A percentile compares a stretch with the other conserved stretches of the same genome.
Evolutionary conservation across 2,888 invertebrate genomes (phyloP).

Genomic region (Orthosia cruda): DNA sequence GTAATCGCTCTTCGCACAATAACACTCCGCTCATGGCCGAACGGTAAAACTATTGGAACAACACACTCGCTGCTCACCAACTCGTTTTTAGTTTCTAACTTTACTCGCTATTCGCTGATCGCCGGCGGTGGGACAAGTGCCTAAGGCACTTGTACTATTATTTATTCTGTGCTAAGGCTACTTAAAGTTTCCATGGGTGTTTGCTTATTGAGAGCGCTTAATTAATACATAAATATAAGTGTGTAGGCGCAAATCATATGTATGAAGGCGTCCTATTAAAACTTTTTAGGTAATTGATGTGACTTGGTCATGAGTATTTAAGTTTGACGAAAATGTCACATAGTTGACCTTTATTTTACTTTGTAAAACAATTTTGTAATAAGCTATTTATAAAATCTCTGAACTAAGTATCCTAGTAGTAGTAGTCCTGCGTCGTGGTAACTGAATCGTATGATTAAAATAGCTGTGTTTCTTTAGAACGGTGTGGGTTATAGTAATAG

Average conservation of each 20-base stretch:
- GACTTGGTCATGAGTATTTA: neutral
- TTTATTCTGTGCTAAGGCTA: no score
- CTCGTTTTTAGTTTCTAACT: no score
- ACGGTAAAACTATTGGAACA: no score
- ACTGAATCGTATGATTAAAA: neutral
- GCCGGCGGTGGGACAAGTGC: no score
- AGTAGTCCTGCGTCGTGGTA: neutral
- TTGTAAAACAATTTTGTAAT: neutral
- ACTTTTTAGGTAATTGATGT: no score
- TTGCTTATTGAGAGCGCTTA: neutral
- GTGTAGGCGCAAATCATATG: no score
- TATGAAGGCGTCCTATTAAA: neutral
- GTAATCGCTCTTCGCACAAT: no score
- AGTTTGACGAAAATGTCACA: neutral
- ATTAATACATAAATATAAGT: neutral
- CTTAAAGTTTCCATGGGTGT: neutral
- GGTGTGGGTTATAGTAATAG: neutral
- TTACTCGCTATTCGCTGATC: no score
- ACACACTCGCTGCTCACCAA: no score
- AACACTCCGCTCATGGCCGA: no score
- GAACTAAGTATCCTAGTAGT: neutral
- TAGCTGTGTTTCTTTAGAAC: neutral
- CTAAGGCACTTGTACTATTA: no score
- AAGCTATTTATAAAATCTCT: neutral
- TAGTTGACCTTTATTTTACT: neutral